Evolutionary conservation across 2,113 vertebrate species (phyloP), one percentile per base, ranked within the genome.

Genomic region (Onychostoma macrolepis): DNA sequence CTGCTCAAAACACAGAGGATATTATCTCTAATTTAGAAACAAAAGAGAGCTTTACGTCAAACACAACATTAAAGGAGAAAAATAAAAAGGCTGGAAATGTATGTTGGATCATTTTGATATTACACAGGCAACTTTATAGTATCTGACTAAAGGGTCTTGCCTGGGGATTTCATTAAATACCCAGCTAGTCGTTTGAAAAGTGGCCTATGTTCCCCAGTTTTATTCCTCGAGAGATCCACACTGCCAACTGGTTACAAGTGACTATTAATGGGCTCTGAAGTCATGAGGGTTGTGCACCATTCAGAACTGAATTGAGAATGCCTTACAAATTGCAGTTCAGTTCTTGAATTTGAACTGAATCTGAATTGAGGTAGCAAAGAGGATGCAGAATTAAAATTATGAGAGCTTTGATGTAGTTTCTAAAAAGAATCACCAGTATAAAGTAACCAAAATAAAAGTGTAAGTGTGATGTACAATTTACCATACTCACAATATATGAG

Each of bases 1-100:
- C 88, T 88, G 79, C 61, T 90, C 80, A 89, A 90, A 91, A 90
- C 89, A 89, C 88, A 91, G 88, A 89, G 87, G 88, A 88, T 88
- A 87, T 79, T 84, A 58, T 89, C 76, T 88, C 56, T 85, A 86
- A 75, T 86, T 89, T 88, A 80, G 53, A 87, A 86, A 90, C 88
- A 83, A 91, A 85, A 85, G 80, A 76, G 74, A 74, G 53, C 67
- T 71, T 88, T 77, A 87, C 88, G 71, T 87, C 80, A 84, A 89
- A 87, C 80, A 90, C 77, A 76, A 78, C 71, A 87, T 74, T 24
- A 83, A 88, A 78, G 76, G 75, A 53, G 50, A 28, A 41, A 72
- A 79, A 69, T 30, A 43, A 71, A 85, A 87, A 69, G 63, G 81
- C 56, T 50, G 48, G 41, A 84, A 86, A 19, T n/a, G 48, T n/a